phyloP scores from a whole-genome alignment of 2,888 invertebrate species.

The Creontiades dilutus region DNA sequence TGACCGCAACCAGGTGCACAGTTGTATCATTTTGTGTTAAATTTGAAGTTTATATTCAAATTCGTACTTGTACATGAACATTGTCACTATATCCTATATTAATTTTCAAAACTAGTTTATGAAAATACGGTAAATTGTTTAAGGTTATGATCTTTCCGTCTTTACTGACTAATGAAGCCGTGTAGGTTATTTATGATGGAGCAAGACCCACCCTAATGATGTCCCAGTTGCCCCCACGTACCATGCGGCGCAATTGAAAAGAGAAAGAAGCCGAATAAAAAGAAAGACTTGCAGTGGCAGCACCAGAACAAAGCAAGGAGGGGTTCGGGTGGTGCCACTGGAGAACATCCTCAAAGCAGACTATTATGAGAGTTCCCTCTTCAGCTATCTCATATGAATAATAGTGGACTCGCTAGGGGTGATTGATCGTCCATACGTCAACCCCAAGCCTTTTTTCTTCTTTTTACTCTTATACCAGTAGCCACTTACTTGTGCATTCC shows the following conservation, averaged over 20 bases:
- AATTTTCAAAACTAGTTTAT: too few relatives aligned
- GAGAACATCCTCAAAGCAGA: not conserved
- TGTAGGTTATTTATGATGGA: not conserved
- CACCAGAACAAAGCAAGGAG: not conserved
- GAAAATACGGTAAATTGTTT: too few relatives aligned
- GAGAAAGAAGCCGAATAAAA: not conserved
- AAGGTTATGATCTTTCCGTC: too few relatives aligned
- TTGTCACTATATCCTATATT: too few relatives aligned
- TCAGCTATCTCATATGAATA: conserved; percentile 24
- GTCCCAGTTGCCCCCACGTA: not conserved
- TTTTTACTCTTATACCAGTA: not conserved
- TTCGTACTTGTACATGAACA: too few relatives aligned
- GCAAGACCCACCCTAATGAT: not conserved
- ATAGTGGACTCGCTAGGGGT: conserved; percentile 6
- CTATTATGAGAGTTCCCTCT: not conserved
- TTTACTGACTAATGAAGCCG: not conserved
- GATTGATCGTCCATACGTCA: conserved; percentile 44
- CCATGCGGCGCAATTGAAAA: not conserved
- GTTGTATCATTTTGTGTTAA: too few relatives aligned
- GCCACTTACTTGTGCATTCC: conserved; percentile 40
- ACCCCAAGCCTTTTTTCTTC: not conserved
- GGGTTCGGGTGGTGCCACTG: not conserved
- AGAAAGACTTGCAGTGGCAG: not conserved
- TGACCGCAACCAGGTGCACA: too few relatives aligned
- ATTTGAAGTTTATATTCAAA: too few relatives aligned